A percentile compares a stretch with the other conserved stretches of the same genome.
Evolutionary conservation across 2,113 vertebrate species (phyloP).

Genomic region (Eurypyga helias): DNA sequence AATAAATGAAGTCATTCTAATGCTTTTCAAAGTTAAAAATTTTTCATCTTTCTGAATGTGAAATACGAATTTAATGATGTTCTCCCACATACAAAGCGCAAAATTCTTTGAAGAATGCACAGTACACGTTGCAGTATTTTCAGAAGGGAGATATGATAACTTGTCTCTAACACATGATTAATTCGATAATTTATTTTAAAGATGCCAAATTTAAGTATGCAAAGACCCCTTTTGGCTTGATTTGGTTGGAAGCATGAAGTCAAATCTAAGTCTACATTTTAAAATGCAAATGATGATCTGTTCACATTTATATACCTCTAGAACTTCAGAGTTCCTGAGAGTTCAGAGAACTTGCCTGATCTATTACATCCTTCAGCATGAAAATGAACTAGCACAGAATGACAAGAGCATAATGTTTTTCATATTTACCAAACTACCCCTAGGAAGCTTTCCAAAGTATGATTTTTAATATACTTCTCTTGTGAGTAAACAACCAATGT

Average conservation of each 20-base stretch:
- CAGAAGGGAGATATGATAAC: background rate
- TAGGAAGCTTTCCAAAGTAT: background rate
- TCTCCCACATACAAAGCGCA: background rate
- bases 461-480: background rate
- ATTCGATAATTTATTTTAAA: background rate
- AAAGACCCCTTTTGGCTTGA: background rate
- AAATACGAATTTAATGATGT: background rate
- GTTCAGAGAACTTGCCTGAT: background rate
- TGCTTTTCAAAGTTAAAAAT: background rate
- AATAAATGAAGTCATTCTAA: background rate
- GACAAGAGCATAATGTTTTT: background rate
- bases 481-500: background rate
- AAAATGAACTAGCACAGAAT: background rate
- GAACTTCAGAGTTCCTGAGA: background rate
- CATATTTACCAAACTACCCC: background rate
- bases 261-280: background rate
- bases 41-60: background rate
- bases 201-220: background rate
- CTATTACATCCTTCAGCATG: background rate
- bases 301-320: background rate
- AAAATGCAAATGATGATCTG: background rate
- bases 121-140: background rate
- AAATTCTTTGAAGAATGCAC: background rate
- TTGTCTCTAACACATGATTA: background rate
- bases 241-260: background rate